These are phyloP conservation scores for Protophormia terraenovae DNA, from an alignment of 2,888 invertebrate genomes.

Conservation along the genomic window DNA sequence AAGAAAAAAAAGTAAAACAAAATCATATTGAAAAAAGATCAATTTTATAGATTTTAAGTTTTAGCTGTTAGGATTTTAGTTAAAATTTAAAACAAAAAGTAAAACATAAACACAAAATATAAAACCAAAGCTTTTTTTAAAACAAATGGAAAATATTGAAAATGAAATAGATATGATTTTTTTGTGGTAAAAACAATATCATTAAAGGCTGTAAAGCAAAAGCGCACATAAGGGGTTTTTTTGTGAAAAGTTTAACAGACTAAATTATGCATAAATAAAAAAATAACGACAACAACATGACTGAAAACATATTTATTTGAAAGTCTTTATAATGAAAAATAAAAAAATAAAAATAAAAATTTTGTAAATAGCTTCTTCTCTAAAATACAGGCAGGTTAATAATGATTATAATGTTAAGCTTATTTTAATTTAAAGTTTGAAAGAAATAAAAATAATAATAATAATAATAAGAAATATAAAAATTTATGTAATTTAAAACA, in stretches of 20 bases:
- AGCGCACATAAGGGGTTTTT: constrained; percentile 60
- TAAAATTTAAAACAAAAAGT: constrained; percentile 24
- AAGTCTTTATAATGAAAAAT: constrained; percentile 25
- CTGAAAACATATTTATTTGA: constrained; percentile 47
- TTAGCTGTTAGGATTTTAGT: constrained; percentile 55
- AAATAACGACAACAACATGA: constrained; percentile 46
- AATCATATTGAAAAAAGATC: not conserved
- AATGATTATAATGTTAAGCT: constrained; percentile 51
- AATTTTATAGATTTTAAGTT: constrained; percentile 47
- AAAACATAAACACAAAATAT: not conserved
- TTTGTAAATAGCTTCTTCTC: constrained; percentile 67
- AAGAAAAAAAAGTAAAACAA: not conserved
- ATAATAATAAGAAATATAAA: too few relatives aligned
- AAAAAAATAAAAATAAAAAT: constrained; percentile 22
- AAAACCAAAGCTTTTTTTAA: constrained; percentile 26
- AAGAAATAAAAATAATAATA: too few relatives aligned
- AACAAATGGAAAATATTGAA: constrained; percentile 43
- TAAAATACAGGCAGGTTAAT: constrained; percentile 45
- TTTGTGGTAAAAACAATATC: constrained; percentile 47
- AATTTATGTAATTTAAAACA: too few relatives aligned
- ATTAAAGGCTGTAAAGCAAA: constrained; percentile 62
- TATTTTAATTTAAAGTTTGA: constrained; percentile 36
- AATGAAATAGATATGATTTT: constrained; percentile 20
- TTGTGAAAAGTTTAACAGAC: not conserved
- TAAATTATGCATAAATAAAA: not conserved